A percentile compares a stretch with the other conserved stretches of the same genome.
Evolutionary conservation across 2,888 invertebrate species (phyloP).

Genomic region (Rhodophaea formosa): DNA sequence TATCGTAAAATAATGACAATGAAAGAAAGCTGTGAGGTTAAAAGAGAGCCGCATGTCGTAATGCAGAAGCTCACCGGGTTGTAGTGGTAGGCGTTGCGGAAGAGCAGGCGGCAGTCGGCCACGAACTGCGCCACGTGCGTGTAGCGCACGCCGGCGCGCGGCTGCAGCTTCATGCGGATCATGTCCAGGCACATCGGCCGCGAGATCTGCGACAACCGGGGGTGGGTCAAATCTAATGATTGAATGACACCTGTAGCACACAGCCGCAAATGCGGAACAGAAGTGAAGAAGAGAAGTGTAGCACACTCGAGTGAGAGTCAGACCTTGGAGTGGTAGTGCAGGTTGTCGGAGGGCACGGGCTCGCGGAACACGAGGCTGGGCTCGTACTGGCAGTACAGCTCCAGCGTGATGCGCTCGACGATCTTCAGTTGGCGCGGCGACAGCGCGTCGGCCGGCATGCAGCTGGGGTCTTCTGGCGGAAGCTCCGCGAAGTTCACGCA

Average conservation of each 20-base stretch:
- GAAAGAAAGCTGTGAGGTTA: too few relatives aligned
- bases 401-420: conserved; percentile 91
- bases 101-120: conserved; percentile 90
- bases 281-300: too few relatives aligned
- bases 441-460: conserved; percentile 70
- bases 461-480: conserved; percentile 58
- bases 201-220: conserved; percentile 83
- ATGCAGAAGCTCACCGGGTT: conserved; percentile 93
- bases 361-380: conserved; percentile 93
- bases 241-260: too few relatives aligned
- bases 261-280: too few relatives aligned
- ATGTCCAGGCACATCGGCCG: conserved; percentile 93
- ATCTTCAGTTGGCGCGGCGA: conserved; percentile 84
- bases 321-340: conserved; percentile 62
- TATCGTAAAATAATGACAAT: too few relatives aligned
- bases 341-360: conserved; percentile 85
- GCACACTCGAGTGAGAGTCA: too few relatives aligned
- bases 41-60: too few relatives aligned
- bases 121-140: conserved; percentile 87
- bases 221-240: too few relatives aligned
- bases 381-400: conserved; percentile 95
- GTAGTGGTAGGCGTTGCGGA: conserved; percentile 92
- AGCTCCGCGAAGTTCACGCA: conserved; percentile 91
- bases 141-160: conserved; percentile 87
- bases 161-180: conserved; percentile 90